Evolutionary conservation across 2,797 vertebrate species (phyloP), one percentile per base, ranked within the genome.

Genomic region (Chromobotia macracanthus): DNA sequence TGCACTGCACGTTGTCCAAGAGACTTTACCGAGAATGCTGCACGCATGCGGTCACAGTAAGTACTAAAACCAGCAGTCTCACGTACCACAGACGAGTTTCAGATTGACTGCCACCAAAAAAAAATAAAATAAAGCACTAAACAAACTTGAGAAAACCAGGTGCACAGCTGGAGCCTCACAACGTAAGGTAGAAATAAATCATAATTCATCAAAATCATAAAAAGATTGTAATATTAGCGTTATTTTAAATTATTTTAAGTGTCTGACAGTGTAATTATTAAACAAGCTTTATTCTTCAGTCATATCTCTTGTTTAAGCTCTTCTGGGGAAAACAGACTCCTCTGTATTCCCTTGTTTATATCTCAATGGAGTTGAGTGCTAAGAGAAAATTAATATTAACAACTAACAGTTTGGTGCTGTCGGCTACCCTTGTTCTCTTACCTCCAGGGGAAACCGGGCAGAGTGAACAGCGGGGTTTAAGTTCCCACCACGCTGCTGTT

Each of bases 1-100:
- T 89, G 87, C 80, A 89, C 38, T 68, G 41, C 46, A 13, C 55
- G 38, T 1, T 38, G 5, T 60, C 25, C 41, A 31, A 44, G 67
- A 50, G 15, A 28, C 28, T 35, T 25, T 9, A 1, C 1, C 38
- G 3, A 6, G 2, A 35, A 19, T 60, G 3, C 8, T 58, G 21
- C 21, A 4, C 12, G n/a, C 2, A 0, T 16, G 21, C 16, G 65
- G 12, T 50, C n/a, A 51, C 28, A 28, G 28, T 12, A 31, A 31
- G 6, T 7, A 16, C 23, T 51, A 25, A 28, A 21, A 44, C 51
- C 21, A 6, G 2, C 3, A 16, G 23, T 25, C 19, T 75, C 48
- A 28, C 35, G 8, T 53, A 15, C 8, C 44, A 21, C 28, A 38
- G 12, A 66, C 61, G 31, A 31, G 2, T 56, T 56, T 21, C 19